A percentile compares a stretch with the other conserved stretches of the same genome.
These are phyloP conservation scores for Ischnus inquisitorius DNA, from an alignment of 2,888 invertebrate genomes.

Conservation along the genomic window DNA sequence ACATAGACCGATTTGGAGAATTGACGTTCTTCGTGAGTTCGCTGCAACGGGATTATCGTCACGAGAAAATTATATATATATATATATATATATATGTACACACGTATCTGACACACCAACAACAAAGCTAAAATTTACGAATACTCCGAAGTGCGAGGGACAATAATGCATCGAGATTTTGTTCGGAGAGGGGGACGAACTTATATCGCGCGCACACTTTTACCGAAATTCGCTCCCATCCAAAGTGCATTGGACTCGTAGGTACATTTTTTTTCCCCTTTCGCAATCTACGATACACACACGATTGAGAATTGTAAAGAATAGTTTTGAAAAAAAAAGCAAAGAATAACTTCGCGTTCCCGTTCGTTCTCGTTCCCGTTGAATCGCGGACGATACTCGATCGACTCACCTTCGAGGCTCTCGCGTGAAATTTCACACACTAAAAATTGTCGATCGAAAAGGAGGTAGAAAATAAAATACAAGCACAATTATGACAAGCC, in stretches of 20 bases:
- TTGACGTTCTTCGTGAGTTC: constrained; percentile 59
- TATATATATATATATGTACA: constrained; percentile 10
- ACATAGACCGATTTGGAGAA: constrained; percentile 73
- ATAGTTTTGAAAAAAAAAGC: constrained; percentile 9
- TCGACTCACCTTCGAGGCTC: constrained; percentile 78
- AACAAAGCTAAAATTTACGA: constrained; percentile 31
- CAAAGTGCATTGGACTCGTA: constrained; percentile 67
- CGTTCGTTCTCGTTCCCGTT: neutral
- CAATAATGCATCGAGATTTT: constrained; percentile 19
- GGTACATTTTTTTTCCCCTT: constrained; percentile 48
- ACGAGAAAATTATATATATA: constrained; percentile 6
- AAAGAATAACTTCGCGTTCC: neutral
- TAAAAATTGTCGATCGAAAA: constrained; percentile 72
- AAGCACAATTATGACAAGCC: constrained; percentile 82
- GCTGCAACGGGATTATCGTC: constrained; percentile 22
- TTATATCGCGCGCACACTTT: neutral
- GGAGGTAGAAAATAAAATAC: constrained; percentile 79
- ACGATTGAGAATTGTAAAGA: constrained; percentile 9
- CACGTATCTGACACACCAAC: constrained; percentile 3
- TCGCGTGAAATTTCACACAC: constrained; percentile 76
- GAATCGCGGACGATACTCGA: neutral
- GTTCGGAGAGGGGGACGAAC: neutral
- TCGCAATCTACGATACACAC: constrained; percentile 46
- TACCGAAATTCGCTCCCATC: constrained; percentile 39
- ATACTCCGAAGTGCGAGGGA: constrained; percentile 43